phyloP scores from a whole-genome alignment of 1,140 invertebrate genomes.

The Archegozetes longisetosus region DNA sequence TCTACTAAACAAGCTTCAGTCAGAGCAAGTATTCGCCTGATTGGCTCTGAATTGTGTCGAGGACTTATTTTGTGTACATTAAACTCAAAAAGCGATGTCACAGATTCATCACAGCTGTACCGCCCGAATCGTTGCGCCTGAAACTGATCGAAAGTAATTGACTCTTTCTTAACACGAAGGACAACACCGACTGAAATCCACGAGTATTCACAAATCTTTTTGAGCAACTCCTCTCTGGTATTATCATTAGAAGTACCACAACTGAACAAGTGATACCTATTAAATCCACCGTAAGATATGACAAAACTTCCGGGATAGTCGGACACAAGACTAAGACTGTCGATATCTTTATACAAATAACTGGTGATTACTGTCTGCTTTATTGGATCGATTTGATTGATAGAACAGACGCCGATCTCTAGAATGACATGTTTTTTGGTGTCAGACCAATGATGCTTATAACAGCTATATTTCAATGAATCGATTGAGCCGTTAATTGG shows the following conservation, averaged over 20 bases:
- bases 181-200: conserved; percentile 57
- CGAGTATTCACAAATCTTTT: conserved; percentile 64
- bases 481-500: not conserved
- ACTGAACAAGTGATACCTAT: conserved; percentile 32
- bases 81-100: conserved; percentile 83
- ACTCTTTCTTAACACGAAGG: conserved; percentile 62
- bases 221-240: conserved; percentile 56
- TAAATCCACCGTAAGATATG: conserved; percentile 68
- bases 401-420: conserved; percentile 68
- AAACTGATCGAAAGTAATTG: conserved; percentile 69
- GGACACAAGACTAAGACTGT: conserved; percentile 45
- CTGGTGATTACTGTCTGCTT: conserved; percentile 44
- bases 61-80: conserved; percentile 69
- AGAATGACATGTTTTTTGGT: conserved; percentile 66
- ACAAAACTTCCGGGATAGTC: conserved; percentile 47
- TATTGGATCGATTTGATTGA: conserved; percentile 72
- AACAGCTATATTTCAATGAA: conserved; percentile 53
- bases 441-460: conserved; percentile 91
- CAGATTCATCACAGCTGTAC: conserved; percentile 66
- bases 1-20: conserved; percentile 90
- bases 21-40: conserved; percentile 75
- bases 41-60: conserved; percentile 40
- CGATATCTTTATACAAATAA: conserved; percentile 86
- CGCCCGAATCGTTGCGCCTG: conserved; percentile 70
- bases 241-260: not conserved